These are phyloP conservation scores for Leptosomus discolor DNA, from an alignment of 2,113 vertebrate genomes.

Conservation along the genomic window DNA sequence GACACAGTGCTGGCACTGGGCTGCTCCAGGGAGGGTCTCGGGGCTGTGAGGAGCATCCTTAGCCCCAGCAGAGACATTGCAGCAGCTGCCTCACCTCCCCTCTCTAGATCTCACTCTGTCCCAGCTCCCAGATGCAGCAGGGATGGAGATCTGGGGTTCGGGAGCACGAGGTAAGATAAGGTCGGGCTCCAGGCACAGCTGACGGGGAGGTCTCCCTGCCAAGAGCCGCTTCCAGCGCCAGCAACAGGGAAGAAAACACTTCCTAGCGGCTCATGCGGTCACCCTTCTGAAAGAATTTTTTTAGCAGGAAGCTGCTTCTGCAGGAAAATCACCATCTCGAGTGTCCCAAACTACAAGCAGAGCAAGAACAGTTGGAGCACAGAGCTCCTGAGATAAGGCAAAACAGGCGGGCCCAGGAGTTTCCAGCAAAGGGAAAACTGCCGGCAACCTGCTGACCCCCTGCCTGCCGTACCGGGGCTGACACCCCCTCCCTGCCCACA, in stretches of 20 bases:
- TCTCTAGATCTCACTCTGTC: not conserved
- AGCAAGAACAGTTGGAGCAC: fast-evolving
- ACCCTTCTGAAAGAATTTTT: not conserved
- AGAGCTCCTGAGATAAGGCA: fast-evolving
- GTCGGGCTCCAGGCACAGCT: not conserved
- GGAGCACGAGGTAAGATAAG: not conserved
- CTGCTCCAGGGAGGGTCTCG: not conserved
- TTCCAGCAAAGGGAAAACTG: not conserved
- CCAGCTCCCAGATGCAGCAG: not conserved
- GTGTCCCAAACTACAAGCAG: not conserved
- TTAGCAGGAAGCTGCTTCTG: not conserved
- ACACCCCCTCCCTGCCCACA: not conserved
- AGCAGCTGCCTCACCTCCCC: not conserved
- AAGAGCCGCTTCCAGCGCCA: fast-evolving
- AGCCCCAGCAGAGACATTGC: fast-evolving
- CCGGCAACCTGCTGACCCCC: fast-evolving
- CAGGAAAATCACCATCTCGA: not conserved
- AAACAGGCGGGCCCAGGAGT: fast-evolving
- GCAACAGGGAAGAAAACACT: not conserved
- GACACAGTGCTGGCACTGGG: fast-evolving
- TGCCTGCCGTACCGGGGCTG: fast-evolving
- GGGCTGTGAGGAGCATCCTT: not conserved
- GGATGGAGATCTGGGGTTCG: fast-evolving
- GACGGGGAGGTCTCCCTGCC: not conserved
- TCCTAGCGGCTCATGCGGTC: not conserved